Base-by-base conservation (phyloP, 2,113 vertebrate genomes). In the Suncus etruscus region DNA sequence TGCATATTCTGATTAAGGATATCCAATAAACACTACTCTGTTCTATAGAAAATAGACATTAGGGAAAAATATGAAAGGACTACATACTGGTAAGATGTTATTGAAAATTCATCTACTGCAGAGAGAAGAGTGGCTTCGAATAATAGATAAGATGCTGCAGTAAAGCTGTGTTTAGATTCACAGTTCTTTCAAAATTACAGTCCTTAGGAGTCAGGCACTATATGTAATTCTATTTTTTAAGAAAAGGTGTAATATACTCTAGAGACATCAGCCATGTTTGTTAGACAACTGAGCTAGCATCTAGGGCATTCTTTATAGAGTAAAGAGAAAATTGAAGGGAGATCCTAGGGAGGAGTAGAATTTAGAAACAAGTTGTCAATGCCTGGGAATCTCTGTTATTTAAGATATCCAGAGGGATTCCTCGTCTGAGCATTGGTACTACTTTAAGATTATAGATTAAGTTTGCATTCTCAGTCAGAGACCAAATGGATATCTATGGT, bases 171-270 rank as follows among this genome's bases (percentile, higher is more conserved):
- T 7, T 92, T n/a, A 50, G 39, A 32, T 82, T 85, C 29, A 74
- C 83, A 15, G 16, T 76, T 73, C 54, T 78, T 74, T 63, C 86
- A 73, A 32, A 70, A 51, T 63, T 70, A 76, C 2, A 51, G 6
- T 65, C 45, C 15, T 66, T 89, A 7, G 65, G 63, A 66, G 1
- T 61, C 74, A 73, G 50, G 66, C 15, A 1, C 22, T 88, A 3
- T 78, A 18, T 47, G 47, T 72, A 84, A 80, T 11, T 48, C 47
- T 66, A 31, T 61, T 79, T 83, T 78, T 83, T 82, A 94, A 91
- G 68, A 39, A 94, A 91, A 68, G 4, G 18, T 78, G 6, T 68
- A 8, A 11, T 86, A 0, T 94, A 61, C n/a, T 91, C 22, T 74
- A 77, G 54, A 20, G 31, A 32, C 78, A 18, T 6, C 75, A 84